Evolutionary conservation across 2,888 invertebrate species (phyloP).

Genomic region (Chaetogeoica ovagalla): DNA sequence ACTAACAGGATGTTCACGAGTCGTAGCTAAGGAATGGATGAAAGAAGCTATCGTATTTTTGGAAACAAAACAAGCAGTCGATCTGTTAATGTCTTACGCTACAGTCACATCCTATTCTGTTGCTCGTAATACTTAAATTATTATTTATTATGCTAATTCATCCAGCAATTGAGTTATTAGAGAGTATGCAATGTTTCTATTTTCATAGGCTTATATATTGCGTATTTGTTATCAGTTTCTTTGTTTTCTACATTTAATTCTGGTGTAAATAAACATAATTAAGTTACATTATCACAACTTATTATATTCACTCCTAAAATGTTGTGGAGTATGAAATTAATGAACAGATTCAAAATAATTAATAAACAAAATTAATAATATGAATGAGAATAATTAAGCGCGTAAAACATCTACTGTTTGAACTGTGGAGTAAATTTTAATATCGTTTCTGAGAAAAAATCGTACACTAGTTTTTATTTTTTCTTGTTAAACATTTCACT

Average conservation of each 20-base stretch:
- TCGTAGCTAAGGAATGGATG: conserved; percentile 53
- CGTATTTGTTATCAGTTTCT: conserved; percentile 10
- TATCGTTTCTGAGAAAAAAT: too few relatives aligned
- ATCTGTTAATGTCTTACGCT: conserved; percentile 47
- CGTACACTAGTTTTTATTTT: too few relatives aligned
- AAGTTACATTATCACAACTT: neutral
- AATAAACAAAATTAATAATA: neutral
- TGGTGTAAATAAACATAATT: conserved; percentile 29
- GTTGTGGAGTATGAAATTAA: neutral
- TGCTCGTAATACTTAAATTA: conserved; percentile 17
- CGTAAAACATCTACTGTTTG: too few relatives aligned
- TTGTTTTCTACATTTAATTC: neutral
- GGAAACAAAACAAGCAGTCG: conserved; percentile 53
- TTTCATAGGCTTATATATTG: neutral
- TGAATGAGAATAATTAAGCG: too few relatives aligned
- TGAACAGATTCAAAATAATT: neutral
- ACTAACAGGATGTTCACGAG: conserved; percentile 49
- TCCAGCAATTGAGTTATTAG: neutral
- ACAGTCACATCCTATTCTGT: conserved; percentile 15
- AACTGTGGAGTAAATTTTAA: too few relatives aligned
- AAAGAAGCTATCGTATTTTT: conserved; percentile 53
- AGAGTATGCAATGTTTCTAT: conserved; percentile 15
- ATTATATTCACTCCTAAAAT: neutral
- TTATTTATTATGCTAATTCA: neutral
- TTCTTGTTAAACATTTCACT: too few relatives aligned